These are phyloP conservation scores for Aplidium turbinatum DNA, from an alignment of 23 tunicate species.

Conservation along the genomic window DNA sequence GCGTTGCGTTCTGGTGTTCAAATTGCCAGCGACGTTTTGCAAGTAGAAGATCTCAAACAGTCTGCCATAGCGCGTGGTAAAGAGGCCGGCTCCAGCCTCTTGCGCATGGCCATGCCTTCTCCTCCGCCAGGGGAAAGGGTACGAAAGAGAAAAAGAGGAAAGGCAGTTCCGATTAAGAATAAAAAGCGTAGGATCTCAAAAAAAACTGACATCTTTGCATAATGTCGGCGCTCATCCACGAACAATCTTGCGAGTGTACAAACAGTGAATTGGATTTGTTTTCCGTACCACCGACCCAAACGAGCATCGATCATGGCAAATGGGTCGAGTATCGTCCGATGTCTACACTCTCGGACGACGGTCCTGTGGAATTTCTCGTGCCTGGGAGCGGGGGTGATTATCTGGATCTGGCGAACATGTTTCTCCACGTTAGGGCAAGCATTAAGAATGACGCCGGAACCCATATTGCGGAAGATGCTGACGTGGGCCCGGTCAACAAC, in stretches of 20 bases:
- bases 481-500: slow-evolving; percentile 5
- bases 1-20: slow-evolving; percentile 12
- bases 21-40: slow-evolving; percentile 21
- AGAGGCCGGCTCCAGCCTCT: not conserved
- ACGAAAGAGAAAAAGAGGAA: too few relatives aligned
- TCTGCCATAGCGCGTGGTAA: slow-evolving; percentile 4
- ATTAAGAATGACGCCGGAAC: slow-evolving; percentile 1
- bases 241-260: not conserved
- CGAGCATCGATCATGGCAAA: not conserved
- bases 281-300: slow-evolving; percentile 23
- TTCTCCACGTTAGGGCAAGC: not conserved
- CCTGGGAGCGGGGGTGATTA: not conserved
- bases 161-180: too few relatives aligned
- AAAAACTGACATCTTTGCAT: slow-evolving; percentile 6
- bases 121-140: not conserved
- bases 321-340: slow-evolving; percentile 17
- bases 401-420: slow-evolving; percentile 13
- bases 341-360: not conserved
- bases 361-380: slow-evolving; percentile 27
- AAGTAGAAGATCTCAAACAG: slow-evolving; percentile 20
- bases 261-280: slow-evolving; percentile 19
- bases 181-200: not conserved
- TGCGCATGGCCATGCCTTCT: not conserved
- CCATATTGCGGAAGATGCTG: slow-evolving; percentile 16
- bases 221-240: slow-evolving; percentile 2